Evolutionary conservation across 2,888 invertebrate species (phyloP).

Genomic region (Hirtodrosophila trivittata): DNA sequence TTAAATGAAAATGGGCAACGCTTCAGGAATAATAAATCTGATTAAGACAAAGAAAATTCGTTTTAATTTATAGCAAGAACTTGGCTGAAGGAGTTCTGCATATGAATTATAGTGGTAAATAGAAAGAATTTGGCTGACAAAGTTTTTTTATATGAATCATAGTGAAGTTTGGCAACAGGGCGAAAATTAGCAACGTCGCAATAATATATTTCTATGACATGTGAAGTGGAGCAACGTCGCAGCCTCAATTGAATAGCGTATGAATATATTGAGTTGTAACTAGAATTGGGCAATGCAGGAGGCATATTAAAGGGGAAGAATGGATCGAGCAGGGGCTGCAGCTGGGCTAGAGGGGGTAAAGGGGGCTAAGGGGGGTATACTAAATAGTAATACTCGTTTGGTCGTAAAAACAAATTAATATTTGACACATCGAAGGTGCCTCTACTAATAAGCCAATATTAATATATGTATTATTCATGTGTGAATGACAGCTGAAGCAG

Average conservation of each 20-base stretch:
- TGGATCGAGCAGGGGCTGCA: too few relatives aligned
- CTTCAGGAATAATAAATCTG: too few relatives aligned
- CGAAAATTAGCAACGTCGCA: neutral
- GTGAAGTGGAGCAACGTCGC: too few relatives aligned
- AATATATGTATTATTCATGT: slow-evolving; percentile 34
- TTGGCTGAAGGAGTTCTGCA: too few relatives aligned
- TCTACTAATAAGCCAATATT: slow-evolving; percentile 52
- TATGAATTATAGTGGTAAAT: too few relatives aligned
- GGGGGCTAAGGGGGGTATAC: neutral
- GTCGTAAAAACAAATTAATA: slow-evolving; percentile 54
- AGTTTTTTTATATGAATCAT: too few relatives aligned
- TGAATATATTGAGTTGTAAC: neutral
- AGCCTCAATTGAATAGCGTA: too few relatives aligned
- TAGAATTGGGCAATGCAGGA: neutral
- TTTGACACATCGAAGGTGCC: slow-evolving; percentile 26
- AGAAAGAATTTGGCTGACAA: too few relatives aligned
- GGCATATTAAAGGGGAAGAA: neutral
- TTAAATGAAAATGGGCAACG: too few relatives aligned
- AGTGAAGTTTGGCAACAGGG: slow-evolving; percentile 7
- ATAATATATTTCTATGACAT: too few relatives aligned
- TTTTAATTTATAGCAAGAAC: too few relatives aligned
- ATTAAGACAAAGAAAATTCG: too few relatives aligned
- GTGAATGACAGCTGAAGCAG: slow-evolving; percentile 27
- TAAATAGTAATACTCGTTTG: slow-evolving; percentile 28
- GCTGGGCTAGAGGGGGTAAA: slow-evolving; percentile 3